Evolutionary conservation across 1,140 invertebrate genomes (phyloP).

Genomic region (Vanessa atalanta): DNA sequence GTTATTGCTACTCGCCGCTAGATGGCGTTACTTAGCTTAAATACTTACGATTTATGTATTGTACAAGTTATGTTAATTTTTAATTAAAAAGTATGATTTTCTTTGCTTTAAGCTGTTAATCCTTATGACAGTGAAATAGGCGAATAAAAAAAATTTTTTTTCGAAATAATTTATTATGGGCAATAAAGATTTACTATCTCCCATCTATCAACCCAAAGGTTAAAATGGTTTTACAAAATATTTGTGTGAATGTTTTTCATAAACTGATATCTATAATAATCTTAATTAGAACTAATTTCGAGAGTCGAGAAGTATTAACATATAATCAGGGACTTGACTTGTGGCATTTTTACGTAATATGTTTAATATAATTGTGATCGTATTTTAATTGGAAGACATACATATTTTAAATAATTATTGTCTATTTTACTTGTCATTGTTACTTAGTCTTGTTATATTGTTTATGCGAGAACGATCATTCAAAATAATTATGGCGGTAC

Average conservation of each 20-base stretch:
- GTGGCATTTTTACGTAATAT: background rate
- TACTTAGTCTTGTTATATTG: conserved; percentile 28
- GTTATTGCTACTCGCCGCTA: conserved; percentile 5
- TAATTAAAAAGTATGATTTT: background rate
- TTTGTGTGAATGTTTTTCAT: too few relatives aligned
- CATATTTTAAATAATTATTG: conserved; percentile 31
- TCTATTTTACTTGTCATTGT: conserved; percentile 35
- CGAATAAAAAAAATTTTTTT: too few relatives aligned
- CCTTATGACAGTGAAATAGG: too few relatives aligned
- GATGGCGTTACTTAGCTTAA: conserved; percentile 3
- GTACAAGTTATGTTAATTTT: background rate
- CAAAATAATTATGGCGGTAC: conserved; percentile 31
- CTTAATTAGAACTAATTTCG: too few relatives aligned
- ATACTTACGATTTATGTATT: background rate
- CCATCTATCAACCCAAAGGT: too few relatives aligned
- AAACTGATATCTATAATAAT: too few relatives aligned
- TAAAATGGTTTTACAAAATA: too few relatives aligned
- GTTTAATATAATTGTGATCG: background rate
- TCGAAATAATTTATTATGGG: too few relatives aligned
- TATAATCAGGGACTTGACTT: too few relatives aligned
- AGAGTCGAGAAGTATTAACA: too few relatives aligned
- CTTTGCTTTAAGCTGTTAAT: too few relatives aligned
- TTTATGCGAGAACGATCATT: conserved; percentile 27
- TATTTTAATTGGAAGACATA: background rate
- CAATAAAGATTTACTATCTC: too few relatives aligned